Conservation (phyloP, 2,113 vertebrate species). For the Triplophysa dalaica region DNA sequence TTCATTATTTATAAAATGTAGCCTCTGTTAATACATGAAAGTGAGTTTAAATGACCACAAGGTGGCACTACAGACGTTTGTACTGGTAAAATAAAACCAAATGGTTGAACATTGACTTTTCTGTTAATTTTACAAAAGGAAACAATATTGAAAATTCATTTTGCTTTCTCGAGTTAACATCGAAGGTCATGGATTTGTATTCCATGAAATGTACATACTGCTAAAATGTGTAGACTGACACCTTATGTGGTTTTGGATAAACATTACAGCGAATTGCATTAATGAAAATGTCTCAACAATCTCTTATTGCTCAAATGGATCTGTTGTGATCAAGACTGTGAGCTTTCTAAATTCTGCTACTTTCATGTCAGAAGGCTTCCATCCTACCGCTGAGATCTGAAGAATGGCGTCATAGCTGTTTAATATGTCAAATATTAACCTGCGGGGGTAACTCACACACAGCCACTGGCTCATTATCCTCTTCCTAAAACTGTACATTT, state of each 20-base stretch:
- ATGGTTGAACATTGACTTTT: not conserved
- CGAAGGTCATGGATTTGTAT: no score
- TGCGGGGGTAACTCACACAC: no score
- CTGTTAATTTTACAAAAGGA: not conserved
- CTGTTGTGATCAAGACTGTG: not conserved
- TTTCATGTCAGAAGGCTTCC: not conserved
- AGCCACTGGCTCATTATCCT: no score
- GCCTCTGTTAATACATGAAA: not conserved
- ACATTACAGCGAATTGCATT: no score
- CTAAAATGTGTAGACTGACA: no score
- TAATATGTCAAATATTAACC: no score
- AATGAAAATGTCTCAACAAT: no score
- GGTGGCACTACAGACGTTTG: slow-evolving; percentile 25
- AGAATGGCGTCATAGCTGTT: not conserved
- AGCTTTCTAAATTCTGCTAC: not conserved
- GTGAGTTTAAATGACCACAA: slow-evolving; percentile 30
- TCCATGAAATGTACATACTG: no score
- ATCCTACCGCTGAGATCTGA: not conserved
- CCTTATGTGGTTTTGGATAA: no score
- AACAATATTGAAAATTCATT: not conserved
- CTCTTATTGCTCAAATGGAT: no score
- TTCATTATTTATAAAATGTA: not conserved
- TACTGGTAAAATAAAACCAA: not conserved
- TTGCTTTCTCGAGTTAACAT: no score
- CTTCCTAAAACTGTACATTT: no score